These are phyloP conservation scores for Sebastes matsubarae DNA, from an alignment of 2,797 vertebrate species.

Conservation along the genomic window DNA sequence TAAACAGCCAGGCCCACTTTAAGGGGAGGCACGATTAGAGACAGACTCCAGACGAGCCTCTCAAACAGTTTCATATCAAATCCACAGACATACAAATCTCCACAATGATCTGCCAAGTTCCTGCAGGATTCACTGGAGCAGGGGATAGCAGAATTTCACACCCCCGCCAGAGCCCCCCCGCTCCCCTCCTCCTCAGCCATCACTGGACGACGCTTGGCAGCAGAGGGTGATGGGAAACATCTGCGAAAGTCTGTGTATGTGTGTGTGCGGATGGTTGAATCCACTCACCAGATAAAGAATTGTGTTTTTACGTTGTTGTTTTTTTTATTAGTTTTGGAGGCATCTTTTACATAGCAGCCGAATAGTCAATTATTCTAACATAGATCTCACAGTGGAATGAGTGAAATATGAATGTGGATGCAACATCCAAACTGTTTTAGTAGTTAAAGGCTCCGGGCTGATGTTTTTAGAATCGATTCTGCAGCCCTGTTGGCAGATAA, in stretches of 20 bases:
- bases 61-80: slow-evolving; percentile 75
- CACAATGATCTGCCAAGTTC: slow-evolving; percentile 76
- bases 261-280: slow-evolving; percentile 35
- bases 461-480: slow-evolving; percentile 36
- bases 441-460: slow-evolving; percentile 31
- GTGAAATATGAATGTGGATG: slow-evolving; percentile 47
- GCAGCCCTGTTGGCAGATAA: slow-evolving; percentile 39
- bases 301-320: slow-evolving; percentile 32
- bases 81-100: slow-evolving; percentile 75
- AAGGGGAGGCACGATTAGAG: slow-evolving; percentile 53
- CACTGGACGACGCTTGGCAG: slow-evolving; percentile 63
- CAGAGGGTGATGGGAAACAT: slow-evolving; percentile 74
- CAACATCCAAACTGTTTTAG: slow-evolving; percentile 30
- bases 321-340: slow-evolving; percentile 2
- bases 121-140: slow-evolving; percentile 72
- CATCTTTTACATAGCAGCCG: slow-evolving; percentile 26
- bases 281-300: slow-evolving; percentile 51
- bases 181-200: slow-evolving; percentile 44
- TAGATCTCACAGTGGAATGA: slow-evolving; percentile 17
- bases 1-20: slow-evolving; percentile 53
- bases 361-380: slow-evolving; percentile 35
- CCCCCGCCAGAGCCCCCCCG: slow-evolving; percentile 21
- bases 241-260: slow-evolving; percentile 62
- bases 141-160: slow-evolving; percentile 71
- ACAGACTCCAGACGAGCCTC: slow-evolving; percentile 68